These are phyloP conservation scores for Drosophila kohkoa DNA, from an alignment of 1,140 invertebrate species.

Conservation along the genomic window DNA sequence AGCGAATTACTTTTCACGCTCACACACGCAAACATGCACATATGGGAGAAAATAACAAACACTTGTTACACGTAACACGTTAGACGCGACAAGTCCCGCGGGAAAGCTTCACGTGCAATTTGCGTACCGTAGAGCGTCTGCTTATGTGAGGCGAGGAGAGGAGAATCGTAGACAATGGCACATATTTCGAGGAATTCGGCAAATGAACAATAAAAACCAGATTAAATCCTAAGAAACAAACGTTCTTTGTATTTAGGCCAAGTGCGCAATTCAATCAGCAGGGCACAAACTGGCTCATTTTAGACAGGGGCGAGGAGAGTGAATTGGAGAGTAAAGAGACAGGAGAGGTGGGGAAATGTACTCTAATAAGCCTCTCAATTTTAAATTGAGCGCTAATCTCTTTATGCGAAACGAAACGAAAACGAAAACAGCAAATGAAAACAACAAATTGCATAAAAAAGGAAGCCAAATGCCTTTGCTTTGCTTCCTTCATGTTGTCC, in stretches of 20 bases:
- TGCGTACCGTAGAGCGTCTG: conserved; percentile 6
- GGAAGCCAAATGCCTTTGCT: conserved; percentile 19
- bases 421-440: conserved; percentile 28
- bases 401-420: conserved; percentile 40
- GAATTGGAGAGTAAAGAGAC: not conserved
- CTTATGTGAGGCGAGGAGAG: not conserved
- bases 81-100: conserved; percentile 51
- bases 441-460: conserved; percentile 14
- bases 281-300: not conserved
- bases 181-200: conserved; percentile 7
- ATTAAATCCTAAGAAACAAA: conserved; percentile 53
- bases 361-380: conserved; percentile 59
- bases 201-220: conserved; percentile 43
- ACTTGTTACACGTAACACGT: conserved; percentile 77
- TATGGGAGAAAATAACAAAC: conserved; percentile 45
- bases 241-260: conserved; percentile 28
- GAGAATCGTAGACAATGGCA: conserved; percentile 7
- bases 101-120: conserved; percentile 65
- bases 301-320: no score
- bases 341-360: not conserved
- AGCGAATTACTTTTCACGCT: conserved; percentile 39
- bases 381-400: conserved; percentile 57
- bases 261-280: conserved; percentile 49
- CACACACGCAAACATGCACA: conserved; percentile 11
- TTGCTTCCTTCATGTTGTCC: conserved; percentile 32